These are phyloP conservation scores for Drosophila repletoides DNA, from an alignment of 1,140 invertebrate species.

Conservation along the genomic window DNA sequence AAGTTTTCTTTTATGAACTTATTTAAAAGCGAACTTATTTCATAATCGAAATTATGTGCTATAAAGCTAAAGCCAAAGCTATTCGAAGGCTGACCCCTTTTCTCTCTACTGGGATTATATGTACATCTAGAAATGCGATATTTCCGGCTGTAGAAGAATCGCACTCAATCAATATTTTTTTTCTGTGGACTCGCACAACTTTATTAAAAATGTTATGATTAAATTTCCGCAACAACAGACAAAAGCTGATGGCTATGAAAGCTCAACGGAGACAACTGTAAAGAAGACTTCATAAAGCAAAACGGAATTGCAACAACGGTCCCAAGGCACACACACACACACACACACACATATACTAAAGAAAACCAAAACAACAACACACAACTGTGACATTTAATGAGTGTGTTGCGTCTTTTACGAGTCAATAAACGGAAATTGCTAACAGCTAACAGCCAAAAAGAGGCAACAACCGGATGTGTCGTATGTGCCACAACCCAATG, in stretches of 20 bases:
- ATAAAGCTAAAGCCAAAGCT: no score
- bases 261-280: neutral
- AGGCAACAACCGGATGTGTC: conserved; percentile 40
- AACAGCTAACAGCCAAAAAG: conserved; percentile 34
- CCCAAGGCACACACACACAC: neutral
- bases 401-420: conserved; percentile 42
- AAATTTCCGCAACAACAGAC: neutral
- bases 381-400: conserved; percentile 35
- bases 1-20: no score
- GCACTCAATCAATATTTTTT: no score
- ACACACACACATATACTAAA: no score
- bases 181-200: no score
- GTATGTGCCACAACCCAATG: conserved; percentile 47
- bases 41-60: no score
- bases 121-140: neutral
- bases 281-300: conserved; percentile 9
- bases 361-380: no score
- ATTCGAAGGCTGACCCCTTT: no score
- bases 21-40: no score
- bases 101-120: no score
- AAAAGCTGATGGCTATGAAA: conserved; percentile 27
- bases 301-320: conserved; percentile 31
- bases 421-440: conserved; percentile 51
- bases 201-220: neutral
- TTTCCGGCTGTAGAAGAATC: no score